Percentiles rank a stretch among this genome's conserved stretches.
These are phyloP conservation scores for Tiliacea aurago DNA, from an alignment of 2,888 invertebrate genomes.

Conservation along the genomic window DNA sequence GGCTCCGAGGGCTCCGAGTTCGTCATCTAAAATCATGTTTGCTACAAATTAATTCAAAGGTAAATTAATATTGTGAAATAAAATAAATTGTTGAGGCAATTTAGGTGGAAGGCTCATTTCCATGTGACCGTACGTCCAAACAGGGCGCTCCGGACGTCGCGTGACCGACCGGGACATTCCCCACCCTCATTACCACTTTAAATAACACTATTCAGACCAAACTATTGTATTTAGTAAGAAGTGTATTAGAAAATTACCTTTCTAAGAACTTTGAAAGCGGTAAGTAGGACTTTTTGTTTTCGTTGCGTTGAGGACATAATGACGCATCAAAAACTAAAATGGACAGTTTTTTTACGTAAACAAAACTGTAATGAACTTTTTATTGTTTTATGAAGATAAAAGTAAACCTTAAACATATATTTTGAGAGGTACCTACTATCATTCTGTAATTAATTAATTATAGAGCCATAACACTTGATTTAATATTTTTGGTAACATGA, in stretches of 20 bases:
- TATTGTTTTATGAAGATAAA: constrained; percentile 9
- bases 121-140: constrained; percentile 68
- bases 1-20: not conserved
- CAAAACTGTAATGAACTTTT: not conserved
- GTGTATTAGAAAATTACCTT: constrained; percentile 54
- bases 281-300: constrained; percentile 26
- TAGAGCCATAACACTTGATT: constrained; percentile 14
- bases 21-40: constrained; percentile 35
- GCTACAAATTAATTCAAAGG: constrained; percentile 35
- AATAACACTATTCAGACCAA: constrained; percentile 65
- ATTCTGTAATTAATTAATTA: constrained; percentile 35
- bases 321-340: not conserved
- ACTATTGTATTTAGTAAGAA: constrained; percentile 64
- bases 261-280: constrained; percentile 44
- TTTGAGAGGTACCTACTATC: not conserved
- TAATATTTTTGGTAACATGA: constrained; percentile 19
- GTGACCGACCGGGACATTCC: constrained; percentile 67
- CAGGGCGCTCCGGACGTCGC: constrained; percentile 66
- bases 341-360: constrained; percentile 1
- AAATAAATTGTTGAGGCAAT: constrained; percentile 59
- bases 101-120: constrained; percentile 61
- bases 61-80: constrained; percentile 52
- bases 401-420: not conserved
- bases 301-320: constrained; percentile 4
- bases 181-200: constrained; percentile 65